Conservation (phyloP, 2,113 vertebrate species). For the Semicossyphus pulcher region DNA sequence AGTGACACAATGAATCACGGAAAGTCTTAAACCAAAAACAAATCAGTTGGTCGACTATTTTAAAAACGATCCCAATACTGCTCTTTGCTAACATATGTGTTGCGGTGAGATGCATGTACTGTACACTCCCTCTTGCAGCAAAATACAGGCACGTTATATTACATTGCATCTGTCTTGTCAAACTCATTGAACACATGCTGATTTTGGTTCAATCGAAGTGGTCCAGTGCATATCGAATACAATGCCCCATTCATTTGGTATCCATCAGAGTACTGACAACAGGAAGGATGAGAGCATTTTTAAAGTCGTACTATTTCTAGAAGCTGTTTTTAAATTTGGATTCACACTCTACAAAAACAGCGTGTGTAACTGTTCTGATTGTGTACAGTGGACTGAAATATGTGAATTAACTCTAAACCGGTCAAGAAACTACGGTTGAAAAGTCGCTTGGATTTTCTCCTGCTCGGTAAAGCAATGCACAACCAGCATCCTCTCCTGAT, state of each 20-base stretch:
- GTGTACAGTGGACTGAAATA: constrained; percentile 42
- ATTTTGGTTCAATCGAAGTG: constrained; percentile 76
- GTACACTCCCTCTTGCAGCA: constrained; percentile 77
- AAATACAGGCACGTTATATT: constrained; percentile 81
- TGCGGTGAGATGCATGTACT: constrained; percentile 61
- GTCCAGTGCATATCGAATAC: constrained; percentile 73
- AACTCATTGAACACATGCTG: constrained; percentile 71
- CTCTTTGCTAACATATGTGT: constrained; percentile 38
- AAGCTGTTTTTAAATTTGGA: constrained; percentile 25
- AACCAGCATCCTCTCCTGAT: constrained; percentile 10
- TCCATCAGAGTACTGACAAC: constrained; percentile 58
- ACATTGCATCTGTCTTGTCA: constrained; percentile 79
- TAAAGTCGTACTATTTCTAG: constrained; percentile 36
- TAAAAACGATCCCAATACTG: background rate
- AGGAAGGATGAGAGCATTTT: constrained; percentile 49
- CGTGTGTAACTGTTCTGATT: constrained; percentile 37
- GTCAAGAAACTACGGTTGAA: constrained; percentile 2
- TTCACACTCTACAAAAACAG: constrained; percentile 35
- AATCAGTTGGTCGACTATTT: background rate
- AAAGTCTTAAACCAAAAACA: constrained; percentile 5
- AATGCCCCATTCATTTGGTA: constrained; percentile 74
- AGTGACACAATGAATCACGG: constrained; percentile 31
- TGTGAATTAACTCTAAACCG: constrained; percentile 28
- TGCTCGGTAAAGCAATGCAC: constrained; percentile 3
- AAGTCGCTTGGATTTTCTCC: background rate